Base-by-base conservation (phyloP, 1,140 invertebrate genomes). In the Bombus impatiens region DNA sequence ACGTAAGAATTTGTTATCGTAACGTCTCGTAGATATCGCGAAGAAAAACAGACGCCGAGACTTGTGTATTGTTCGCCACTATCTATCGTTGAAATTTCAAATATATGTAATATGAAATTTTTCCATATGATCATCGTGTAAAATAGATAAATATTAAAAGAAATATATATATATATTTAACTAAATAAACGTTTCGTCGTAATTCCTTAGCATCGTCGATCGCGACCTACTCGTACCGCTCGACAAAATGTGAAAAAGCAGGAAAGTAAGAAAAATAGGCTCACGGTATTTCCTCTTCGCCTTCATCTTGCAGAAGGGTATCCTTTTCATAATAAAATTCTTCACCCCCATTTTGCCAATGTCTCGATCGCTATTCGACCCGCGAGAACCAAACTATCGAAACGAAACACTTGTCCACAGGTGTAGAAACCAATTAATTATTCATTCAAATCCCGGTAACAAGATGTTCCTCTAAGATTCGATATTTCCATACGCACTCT, bases 251-350 rank as follows among this genome's bases (percentile, higher is more conserved):
- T 57, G 25, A 28, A 4, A 42, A n/a, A 47, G 0, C 9, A 37
- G 35, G 10, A 70, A 13, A 42, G 9, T 6, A 1, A 59, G 22
- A 25, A 35, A 74, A 47, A 3, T 4, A 13, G 76, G 93, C 94
- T 94, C 88, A 94, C 94, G 89, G 70, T 86, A 91, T 81, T 94
- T 94, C 76, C 91, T 89, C 80, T 92, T 92, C 42, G 89, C 71
- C 72, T 94, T 94, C 62, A 93, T 83, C 79, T 94, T 94, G 90
- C 91, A 94, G 72, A 94, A 94, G 6, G 93, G 93, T 78, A 94
- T 92, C 74, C 93, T 86, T 59, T 94, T 94, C 91, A 93, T 93
- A 37, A 94, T 91, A 44, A 94, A 94, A 85, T 91, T 94, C 85
- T 94, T 94, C 78, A 94, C 91, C 40, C 94, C 94, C 94, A 94